Conservation (phyloP, 35 echinoderm and acorn worm species). For the Stichopus chloronotus region DNA sequence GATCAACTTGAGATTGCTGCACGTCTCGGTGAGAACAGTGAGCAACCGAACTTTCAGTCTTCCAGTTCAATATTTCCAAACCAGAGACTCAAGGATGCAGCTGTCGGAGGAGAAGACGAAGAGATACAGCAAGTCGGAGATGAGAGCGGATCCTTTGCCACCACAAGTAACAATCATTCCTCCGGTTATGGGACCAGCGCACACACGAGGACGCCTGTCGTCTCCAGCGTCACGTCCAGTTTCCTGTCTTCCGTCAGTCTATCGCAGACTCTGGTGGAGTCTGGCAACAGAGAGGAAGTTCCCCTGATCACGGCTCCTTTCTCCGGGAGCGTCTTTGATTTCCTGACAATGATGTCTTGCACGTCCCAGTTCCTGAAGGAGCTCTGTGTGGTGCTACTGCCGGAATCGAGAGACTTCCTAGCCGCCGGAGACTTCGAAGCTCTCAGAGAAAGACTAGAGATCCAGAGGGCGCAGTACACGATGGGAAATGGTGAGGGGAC, state of each 20-base stretch:
- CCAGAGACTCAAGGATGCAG: not conserved
- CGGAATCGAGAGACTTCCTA: constrained; percentile 43
- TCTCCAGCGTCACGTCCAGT: constrained; percentile 35
- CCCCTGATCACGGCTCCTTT: constrained; percentile 37
- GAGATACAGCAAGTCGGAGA: not conserved
- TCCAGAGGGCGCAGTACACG: not conserved
- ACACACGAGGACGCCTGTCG: not conserved
- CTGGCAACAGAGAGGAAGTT: not conserved
- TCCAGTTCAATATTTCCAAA: not conserved
- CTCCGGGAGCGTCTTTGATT: constrained; percentile 48
- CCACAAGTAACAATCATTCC: not conserved
- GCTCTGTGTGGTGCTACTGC: constrained; percentile 39
- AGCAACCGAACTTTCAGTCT: not conserved
- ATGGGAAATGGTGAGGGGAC: not conserved
- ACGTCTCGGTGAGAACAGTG: not conserved
- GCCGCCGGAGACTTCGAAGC: constrained; percentile 36
- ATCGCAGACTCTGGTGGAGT: constrained; percentile 11
- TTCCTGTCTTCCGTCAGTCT: constrained; percentile 1
- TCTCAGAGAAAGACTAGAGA: not conserved
- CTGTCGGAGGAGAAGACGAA: not conserved
- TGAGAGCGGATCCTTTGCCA: not conserved
- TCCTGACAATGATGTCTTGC: constrained; percentile 56
- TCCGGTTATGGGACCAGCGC: constrained; percentile 44
- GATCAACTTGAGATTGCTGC: not conserved
- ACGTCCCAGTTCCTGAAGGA: constrained; percentile 50